phyloP scores from a whole-genome alignment of 2,888 invertebrate genomes.

The Hydrotaea diabolus region DNA sequence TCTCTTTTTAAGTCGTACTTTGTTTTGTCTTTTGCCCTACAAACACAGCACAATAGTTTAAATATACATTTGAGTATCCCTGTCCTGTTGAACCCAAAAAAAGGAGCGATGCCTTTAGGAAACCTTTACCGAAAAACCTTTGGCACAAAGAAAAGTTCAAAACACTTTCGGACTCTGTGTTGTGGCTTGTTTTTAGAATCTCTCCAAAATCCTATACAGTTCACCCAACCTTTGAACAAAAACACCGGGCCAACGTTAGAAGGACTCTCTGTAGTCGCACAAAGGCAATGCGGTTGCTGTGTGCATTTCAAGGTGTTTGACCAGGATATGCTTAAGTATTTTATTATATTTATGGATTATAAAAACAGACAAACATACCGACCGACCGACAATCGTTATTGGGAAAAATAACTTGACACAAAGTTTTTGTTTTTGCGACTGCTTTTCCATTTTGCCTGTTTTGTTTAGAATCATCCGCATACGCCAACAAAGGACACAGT shows the following conservation, averaged over 20 bases:
- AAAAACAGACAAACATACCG: too few relatives aligned
- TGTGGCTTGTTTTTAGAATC: slow-evolving; percentile 50
- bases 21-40: slow-evolving; percentile 14
- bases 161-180: slow-evolving; percentile 45
- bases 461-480: not conserved
- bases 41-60: too few relatives aligned
- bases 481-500: slow-evolving; percentile 10
- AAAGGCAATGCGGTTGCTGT: not conserved
- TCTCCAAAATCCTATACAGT: not conserved
- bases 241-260: not conserved
- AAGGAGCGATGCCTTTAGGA: slow-evolving; percentile 5
- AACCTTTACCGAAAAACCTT: slow-evolving; percentile 38
- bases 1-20: slow-evolving; percentile 39
- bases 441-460: not conserved
- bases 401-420: slow-evolving; percentile 9
- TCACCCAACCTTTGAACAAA: not conserved
- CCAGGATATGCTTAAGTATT: slow-evolving; percentile 51
- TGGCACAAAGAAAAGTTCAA: slow-evolving; percentile 47
- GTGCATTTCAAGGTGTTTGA: slow-evolving; percentile 57
- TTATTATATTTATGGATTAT: slow-evolving; percentile 55
- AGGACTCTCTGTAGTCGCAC: not conserved
- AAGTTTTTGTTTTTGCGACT: slow-evolving; percentile 27
- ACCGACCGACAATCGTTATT: not conserved
- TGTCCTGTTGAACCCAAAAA: slow-evolving; percentile 18
- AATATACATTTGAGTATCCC: slow-evolving; percentile 14